Percentiles rank a stretch among this genome's conserved stretches.
Evolutionary conservation across 2,888 invertebrate species (phyloP).

Genomic region (Azorinus chamasolen): DNA sequence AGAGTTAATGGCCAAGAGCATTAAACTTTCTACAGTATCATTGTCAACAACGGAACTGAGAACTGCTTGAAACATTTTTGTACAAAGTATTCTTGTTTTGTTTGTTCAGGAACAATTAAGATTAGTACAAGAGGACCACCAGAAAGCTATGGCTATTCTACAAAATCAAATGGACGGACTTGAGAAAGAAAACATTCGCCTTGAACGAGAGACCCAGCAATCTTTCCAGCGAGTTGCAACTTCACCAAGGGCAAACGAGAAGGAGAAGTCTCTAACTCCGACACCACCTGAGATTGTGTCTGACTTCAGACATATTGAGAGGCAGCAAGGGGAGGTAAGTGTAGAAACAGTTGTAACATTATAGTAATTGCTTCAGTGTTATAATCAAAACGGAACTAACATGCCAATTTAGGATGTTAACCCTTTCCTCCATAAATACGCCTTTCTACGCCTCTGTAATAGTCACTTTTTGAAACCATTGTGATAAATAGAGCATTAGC

Average conservation of each 20-base stretch:
- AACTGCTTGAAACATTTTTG: no score
- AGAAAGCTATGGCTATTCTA: conserved; percentile 83
- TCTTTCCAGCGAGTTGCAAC: conserved; percentile 42
- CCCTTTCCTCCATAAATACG: no score
- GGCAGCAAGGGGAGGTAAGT: conserved; percentile 83
- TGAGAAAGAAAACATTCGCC: conserved; percentile 83
- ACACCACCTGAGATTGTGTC: conserved; percentile 72
- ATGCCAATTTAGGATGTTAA: background rate
- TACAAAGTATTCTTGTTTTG: background rate
- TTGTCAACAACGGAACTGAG: no score
- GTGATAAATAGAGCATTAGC: no score
- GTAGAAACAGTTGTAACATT: no score
- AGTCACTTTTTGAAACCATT: no score
- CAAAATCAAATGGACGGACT: conserved; percentile 86
- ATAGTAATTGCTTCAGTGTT: background rate
- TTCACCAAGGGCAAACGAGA: conserved; percentile 41
- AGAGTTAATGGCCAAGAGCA: no score
- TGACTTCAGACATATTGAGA: conserved; percentile 77
- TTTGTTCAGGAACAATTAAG: conserved; percentile 86
- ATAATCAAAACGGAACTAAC: background rate
- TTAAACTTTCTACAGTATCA: no score
- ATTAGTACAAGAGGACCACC: conserved; percentile 86
- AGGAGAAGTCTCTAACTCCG: conserved; percentile 63
- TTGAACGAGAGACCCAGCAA: conserved; percentile 81
- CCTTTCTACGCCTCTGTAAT: no score